These are phyloP conservation scores for Hemibagrus wyckioides DNA, from an alignment of 2,113 vertebrate genomes.

Conservation along the genomic window DNA sequence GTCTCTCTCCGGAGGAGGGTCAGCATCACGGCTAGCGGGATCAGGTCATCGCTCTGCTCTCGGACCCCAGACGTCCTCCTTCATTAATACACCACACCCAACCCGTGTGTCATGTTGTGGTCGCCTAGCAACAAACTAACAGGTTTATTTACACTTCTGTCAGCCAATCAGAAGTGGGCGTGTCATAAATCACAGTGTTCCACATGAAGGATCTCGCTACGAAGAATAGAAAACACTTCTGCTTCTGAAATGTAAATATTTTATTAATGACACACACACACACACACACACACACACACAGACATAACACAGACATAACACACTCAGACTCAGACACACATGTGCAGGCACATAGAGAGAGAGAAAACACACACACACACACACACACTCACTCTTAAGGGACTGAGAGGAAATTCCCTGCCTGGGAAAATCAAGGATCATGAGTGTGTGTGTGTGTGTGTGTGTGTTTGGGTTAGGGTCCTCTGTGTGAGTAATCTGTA, in stretches of 20 bases:
- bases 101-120: not conserved
- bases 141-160: not conserved
- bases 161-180: not conserved
- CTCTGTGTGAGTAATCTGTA: not conserved
- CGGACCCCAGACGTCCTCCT: not conserved
- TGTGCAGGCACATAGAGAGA: too few species aligned
- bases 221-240: too few species aligned
- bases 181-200: too few species aligned
- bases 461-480: slow-evolving; percentile 26
- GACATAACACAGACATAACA: not conserved
- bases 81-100: not conserved
- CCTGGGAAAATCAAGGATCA: slow-evolving; percentile 53
- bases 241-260: not conserved
- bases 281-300: not conserved
- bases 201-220: too few species aligned
- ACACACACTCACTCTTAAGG: slow-evolving; percentile 22
- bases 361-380: not conserved
- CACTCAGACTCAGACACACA: not conserved
- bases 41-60: too few species aligned
- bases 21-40: too few species aligned
- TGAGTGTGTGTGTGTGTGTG: not conserved
- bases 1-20: too few species aligned
- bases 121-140: not conserved
- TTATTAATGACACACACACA: not conserved
- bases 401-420: slow-evolving; percentile 54